These are phyloP conservation scores for Malurus splendens DNA, from an alignment of 2,797 vertebrate genomes.

Conservation along the genomic window DNA sequence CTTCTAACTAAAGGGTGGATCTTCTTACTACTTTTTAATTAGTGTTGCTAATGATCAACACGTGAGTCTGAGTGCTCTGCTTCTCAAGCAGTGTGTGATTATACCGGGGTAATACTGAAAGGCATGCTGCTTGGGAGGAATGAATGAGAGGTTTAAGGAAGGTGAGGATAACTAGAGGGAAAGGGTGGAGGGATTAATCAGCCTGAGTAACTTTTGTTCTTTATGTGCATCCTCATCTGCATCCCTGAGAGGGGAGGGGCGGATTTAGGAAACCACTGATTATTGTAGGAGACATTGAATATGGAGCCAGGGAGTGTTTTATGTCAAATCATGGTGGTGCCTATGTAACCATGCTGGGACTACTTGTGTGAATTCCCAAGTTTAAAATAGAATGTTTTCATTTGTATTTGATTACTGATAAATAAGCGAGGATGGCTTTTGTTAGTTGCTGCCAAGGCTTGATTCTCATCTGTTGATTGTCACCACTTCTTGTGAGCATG, in stretches of 20 bases:
- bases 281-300: background rate
- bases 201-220: background rate
- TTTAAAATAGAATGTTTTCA: background rate
- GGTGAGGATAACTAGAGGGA: background rate
- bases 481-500: background rate
- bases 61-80: background rate
- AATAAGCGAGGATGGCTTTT: background rate
- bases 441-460: background rate
- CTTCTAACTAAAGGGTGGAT: background rate
- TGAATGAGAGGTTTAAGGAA: background rate
- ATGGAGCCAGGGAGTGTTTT: background rate
- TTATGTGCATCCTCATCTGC: background rate
- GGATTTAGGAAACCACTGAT: background rate
- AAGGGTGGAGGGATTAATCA: background rate
- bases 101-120: background rate
- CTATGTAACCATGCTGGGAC: background rate
- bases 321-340: background rate
- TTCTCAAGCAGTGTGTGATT: background rate
- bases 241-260: background rate
- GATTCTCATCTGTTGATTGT: background rate
- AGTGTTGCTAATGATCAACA: background rate
- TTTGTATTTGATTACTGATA: background rate
- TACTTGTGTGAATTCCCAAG: background rate
- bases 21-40: constrained; percentile 15
- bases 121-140: background rate